Base-by-base conservation (phyloP, 2,797 vertebrate species). In the Pseudochirops cupreus region DNA sequence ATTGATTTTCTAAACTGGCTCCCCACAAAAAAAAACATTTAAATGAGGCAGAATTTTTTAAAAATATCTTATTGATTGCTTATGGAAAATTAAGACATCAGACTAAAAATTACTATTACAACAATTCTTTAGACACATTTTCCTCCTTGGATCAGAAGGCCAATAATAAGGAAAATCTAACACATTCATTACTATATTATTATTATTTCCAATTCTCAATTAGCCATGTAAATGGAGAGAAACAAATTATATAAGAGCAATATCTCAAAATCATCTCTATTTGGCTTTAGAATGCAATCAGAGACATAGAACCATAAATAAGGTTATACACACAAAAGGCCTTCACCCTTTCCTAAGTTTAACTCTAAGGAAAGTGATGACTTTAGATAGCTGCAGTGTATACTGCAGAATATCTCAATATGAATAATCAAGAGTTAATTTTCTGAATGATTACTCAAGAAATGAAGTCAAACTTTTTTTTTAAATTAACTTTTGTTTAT, bases 51-150 rank as follows among this genome's bases (percentile, higher is more conserved):
- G 18, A 1, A 91, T 52, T 55, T 55, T 53, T 53, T 21, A 94
- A 94, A 94, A 3, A n/a, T 3, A 50, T 39, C 4, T 33, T 53
- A 93, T 94, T 95, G 92, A 91, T 62, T 92, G 39, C 55, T 31
- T 16, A 12, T 91, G 0, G 62, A 74, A 93, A 95, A 56, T 31
- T 55, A 54, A 95, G 92, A 10, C 14, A 16, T 31, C 90, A 90
- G 33, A 26, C 39, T 91, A 33, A 92, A 94, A 92, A 92, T 16
- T 93, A 56, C 46, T 91, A 92, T 91, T 39, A 96, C 26, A 59
- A 95, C 28, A 31, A 91, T 93, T 54, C 93, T 94, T 89, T 55
- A 94, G 82, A 54, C 58, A 54, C 14, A 39, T 50, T 92, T 97
- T 57, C 39, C 91, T 52, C 57, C 52, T 91, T n/a, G 14, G 53